Conservation (phyloP, 2,888 invertebrate genomes). For the Sipha maydis region DNA sequence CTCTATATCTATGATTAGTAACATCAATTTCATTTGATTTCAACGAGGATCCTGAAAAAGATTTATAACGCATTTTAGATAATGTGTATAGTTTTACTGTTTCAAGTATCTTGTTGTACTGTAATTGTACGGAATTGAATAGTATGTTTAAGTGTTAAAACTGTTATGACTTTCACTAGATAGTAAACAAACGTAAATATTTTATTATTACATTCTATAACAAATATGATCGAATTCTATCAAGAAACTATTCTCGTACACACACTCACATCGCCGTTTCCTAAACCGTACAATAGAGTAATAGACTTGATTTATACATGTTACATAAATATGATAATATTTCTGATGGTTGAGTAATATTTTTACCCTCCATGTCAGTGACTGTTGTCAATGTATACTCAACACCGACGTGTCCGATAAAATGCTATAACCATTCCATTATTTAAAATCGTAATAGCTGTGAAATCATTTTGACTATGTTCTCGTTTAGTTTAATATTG, state of each 20-base stretch:
- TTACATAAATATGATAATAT: constrained; percentile 41
- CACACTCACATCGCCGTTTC: background rate
- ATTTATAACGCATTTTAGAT: background rate
- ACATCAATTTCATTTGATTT: constrained; percentile 80
- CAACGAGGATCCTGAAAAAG: constrained; percentile 76
- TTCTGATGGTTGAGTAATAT: constrained; percentile 25
- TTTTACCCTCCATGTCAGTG: constrained; percentile 9
- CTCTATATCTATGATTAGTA: constrained; percentile 76
- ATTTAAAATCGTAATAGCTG: constrained; percentile 16
- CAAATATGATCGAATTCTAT: background rate
- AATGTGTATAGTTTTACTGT: background rate
- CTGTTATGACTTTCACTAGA: constrained; percentile 7
- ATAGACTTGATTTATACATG: constrained; percentile 29
- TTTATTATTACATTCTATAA: background rate
- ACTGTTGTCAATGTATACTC: background rate
- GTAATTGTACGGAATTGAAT: background rate
- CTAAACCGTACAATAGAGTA: constrained; percentile 31
- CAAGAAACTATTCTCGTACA: background rate
- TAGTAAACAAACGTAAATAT: background rate
- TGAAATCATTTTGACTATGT: constrained; percentile 7
- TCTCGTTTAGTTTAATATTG: background rate
- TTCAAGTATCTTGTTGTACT: background rate
- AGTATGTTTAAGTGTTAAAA: background rate
- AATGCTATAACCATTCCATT: background rate
- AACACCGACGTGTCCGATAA: background rate